Conservation (phyloP, 2,113 vertebrate genomes). For the Nothobranchius kuhntae region DNA sequence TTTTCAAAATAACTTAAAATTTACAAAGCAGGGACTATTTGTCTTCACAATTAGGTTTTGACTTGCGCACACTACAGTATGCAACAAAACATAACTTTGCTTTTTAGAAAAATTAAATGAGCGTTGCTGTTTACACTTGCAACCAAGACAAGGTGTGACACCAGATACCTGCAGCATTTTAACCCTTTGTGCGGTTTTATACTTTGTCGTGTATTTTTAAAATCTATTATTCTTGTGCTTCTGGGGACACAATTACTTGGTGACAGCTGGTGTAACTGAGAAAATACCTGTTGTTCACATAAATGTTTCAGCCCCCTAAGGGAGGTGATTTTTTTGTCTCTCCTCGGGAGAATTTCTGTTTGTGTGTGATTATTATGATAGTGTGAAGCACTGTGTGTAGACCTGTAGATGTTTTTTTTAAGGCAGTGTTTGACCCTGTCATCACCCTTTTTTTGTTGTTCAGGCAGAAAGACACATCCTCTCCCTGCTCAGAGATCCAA, state of each 20-base stretch:
- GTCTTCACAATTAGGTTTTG: not conserved
- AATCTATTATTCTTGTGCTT: constrained; percentile 5
- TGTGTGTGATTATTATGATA: constrained; percentile 42
- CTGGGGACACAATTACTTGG: constrained; percentile 19
- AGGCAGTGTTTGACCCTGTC: constrained; percentile 61
- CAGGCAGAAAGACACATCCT: constrained; percentile 62
- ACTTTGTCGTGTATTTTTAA: not conserved
- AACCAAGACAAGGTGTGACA: not conserved
- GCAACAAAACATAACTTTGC: not conserved
- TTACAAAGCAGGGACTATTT: not conserved
- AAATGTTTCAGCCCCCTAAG: constrained; percentile 44
- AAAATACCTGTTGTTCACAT: constrained; percentile 48
- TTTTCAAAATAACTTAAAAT: too few relatives aligned
- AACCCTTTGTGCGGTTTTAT: not conserved
- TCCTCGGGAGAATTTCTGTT: constrained; percentile 18
- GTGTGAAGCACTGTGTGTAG: constrained; percentile 58
- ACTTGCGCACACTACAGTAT: not conserved
- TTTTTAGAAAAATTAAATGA: not conserved
- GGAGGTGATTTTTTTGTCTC: constrained; percentile 3
- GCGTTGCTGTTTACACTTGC: not conserved
- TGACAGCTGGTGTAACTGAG: constrained; percentile 40
- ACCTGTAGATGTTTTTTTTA: constrained; percentile 57
- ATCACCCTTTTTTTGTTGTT: constrained; percentile 54
- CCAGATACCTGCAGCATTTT: not conserved
- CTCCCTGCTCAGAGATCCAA: constrained; percentile 59